phyloP scores from a whole-genome alignment of 2,888 invertebrate genomes.

The Exocentrus adspersus region DNA sequence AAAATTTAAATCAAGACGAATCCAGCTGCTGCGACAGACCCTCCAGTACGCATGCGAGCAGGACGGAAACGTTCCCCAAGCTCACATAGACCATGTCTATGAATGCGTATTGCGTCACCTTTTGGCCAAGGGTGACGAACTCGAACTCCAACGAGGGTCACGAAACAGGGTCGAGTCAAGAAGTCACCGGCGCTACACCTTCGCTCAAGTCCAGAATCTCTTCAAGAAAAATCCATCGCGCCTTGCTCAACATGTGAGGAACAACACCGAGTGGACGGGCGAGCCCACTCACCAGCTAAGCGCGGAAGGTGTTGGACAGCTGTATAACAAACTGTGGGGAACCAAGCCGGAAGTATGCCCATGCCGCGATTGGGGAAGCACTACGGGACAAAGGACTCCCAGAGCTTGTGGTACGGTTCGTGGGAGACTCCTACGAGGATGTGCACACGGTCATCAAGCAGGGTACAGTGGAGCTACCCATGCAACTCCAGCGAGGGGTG shows the following conservation, averaged over 20 bases:
- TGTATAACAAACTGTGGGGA: conserved; percentile 51
- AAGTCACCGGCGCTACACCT: conserved; percentile 40
- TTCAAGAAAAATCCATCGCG: conserved; percentile 49
- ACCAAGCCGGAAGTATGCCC: conserved; percentile 43
- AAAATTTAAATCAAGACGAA: too few species aligned
- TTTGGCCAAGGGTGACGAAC: conserved; percentile 14
- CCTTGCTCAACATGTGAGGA: conserved; percentile 48
- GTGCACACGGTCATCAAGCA: conserved; percentile 49
- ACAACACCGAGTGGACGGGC: conserved; percentile 40
- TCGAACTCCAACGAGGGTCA: conserved; percentile 20
- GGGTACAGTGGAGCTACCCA: conserved; percentile 22
- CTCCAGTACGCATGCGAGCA: conserved; percentile 17
- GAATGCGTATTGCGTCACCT: conserved; percentile 11
- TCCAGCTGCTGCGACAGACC: conserved; percentile 25
- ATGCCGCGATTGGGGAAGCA: conserved; percentile 46
- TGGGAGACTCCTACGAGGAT: conserved; percentile 55
- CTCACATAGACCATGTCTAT: conserved; percentile 32
- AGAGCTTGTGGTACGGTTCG: conserved; percentile 43
- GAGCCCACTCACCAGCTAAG: neutral
- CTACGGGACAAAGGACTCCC: conserved; percentile 55
- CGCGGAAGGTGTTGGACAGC: conserved; percentile 30
- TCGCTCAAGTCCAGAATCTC: conserved; percentile 52
- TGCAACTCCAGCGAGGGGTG: conserved; percentile 56
- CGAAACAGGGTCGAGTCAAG: conserved; percentile 23
- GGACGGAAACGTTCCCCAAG: conserved; percentile 29